A percentile compares a stretch with the other conserved stretches of the same genome.
phyloP scores from a whole-genome alignment of 2,888 invertebrate genomes.

The Sphecodes monilicornis region DNA sequence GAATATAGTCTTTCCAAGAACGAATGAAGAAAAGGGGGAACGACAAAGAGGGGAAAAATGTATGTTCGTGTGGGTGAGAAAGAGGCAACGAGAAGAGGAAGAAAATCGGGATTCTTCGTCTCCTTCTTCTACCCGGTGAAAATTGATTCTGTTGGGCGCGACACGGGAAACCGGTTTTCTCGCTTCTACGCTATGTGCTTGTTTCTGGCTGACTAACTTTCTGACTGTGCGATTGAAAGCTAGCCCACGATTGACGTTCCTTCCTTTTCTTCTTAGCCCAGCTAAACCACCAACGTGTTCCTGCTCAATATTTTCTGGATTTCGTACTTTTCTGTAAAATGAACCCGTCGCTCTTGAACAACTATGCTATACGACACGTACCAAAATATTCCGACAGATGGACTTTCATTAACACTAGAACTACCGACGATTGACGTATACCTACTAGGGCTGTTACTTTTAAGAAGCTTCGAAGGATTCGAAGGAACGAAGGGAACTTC shows the following conservation, averaged over 20 bases:
- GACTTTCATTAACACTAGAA: too few relatives aligned
- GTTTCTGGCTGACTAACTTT: constrained; percentile 26
- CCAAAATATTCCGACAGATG: too few relatives aligned
- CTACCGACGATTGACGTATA: too few relatives aligned
- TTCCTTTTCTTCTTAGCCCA: constrained; percentile 17
- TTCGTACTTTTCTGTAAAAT: neutral
- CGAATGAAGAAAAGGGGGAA: neutral
- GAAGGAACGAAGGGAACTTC: too few relatives aligned
- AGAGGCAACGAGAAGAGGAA: constrained; percentile 14
- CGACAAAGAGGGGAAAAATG: constrained; percentile 16
- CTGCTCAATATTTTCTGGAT: constrained; percentile 5
- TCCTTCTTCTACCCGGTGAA: constrained; percentile 21
- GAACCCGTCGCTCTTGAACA: too few relatives aligned
- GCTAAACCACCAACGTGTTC: constrained; percentile 9
- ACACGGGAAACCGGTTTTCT: constrained; percentile 42
- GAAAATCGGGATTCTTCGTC: constrained; percentile 47
- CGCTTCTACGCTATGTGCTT: constrained; percentile 20
- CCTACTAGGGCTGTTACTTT: too few relatives aligned
- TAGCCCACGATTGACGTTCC: constrained; percentile 24
- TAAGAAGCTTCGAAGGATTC: too few relatives aligned
- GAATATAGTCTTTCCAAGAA: constrained; percentile 56
- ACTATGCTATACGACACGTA: neutral
- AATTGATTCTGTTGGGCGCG: constrained; percentile 53
- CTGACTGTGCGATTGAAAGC: constrained; percentile 47
- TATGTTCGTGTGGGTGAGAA: constrained; percentile 19